Evolutionary conservation across 2,113 vertebrate species (phyloP), one percentile per base, ranked within the genome.

Genomic region (Aspiorhynchus laticeps): DNA sequence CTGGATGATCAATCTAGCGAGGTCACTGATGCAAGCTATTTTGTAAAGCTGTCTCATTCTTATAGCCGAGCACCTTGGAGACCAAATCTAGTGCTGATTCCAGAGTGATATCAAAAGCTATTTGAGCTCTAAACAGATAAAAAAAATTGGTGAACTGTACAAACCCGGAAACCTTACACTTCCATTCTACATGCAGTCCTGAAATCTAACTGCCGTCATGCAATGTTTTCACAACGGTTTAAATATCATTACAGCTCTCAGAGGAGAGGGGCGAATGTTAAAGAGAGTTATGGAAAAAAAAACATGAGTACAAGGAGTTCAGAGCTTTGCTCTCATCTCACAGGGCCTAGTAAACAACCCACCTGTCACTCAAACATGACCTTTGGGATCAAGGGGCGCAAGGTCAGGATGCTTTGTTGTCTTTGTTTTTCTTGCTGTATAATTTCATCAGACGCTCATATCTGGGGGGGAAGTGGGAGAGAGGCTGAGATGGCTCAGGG

Each of bases 301-400:
- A 69, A 83, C 48, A 41, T 10, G 31, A 74, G 28, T n/a, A 46
- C 61, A 65, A 65, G n/a, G n/a, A 46, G 80, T 19, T 65, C 7
- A 31, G 80, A 9, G n/a, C 9, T 65, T 14, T 46, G 38, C 80
- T 17, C 41, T 43, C 15, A 46, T 82, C 59, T n/a, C 59, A 67
- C 38, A 21, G 79, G n/a, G 19, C 38, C 59, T 11, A 12, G 36
- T 46, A 65, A 82, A 65, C 59, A 82, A 43, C 15, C 38, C 15
- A 82, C n/a, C 31, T 28, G 38, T 31, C 80, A 65, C n/a, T 82
- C 59, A 82, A 65, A 67, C 79, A 67, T 67, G 80, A 82, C 80
- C 80, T 81, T 65, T 43, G 36, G 80, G n/a, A 46, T 82, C 59
- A 46, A 63, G 38, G 12, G 38, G 8, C 15, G 3, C 59, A 31